Evolutionary conservation across 2,113 vertebrate species (phyloP).

Genomic region (Sarotherodon lohbergeri): DNA sequence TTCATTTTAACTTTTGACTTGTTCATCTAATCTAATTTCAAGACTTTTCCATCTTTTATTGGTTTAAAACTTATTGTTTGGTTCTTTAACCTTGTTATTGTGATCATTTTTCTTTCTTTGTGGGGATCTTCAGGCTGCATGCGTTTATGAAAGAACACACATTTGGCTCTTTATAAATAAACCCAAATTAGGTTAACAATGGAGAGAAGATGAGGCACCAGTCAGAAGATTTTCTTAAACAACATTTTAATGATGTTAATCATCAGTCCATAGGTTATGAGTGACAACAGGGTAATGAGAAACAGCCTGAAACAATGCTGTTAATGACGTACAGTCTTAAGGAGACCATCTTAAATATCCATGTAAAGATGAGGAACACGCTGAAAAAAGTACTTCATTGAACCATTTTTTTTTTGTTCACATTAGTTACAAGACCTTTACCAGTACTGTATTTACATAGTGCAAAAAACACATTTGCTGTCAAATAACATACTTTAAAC

Average conservation of each 20-base stretch:
- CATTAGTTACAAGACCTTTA: conserved; percentile 86
- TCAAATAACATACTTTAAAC: conserved; percentile 72
- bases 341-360: conserved; percentile 65
- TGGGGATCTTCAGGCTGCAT: background rate
- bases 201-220: background rate
- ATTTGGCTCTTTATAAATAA: background rate
- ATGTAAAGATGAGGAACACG: conserved; percentile 66
- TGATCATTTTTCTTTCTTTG: background rate
- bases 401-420: conserved; percentile 70
- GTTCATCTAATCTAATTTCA: background rate
- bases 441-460: conserved; percentile 88
- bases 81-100: background rate
- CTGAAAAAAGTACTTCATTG: conserved; percentile 75
- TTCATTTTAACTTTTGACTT: background rate
- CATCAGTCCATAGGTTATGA: conserved; percentile 62
- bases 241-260: conserved; percentile 76
- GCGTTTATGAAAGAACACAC: background rate
- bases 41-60: background rate
- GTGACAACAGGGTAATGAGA: conserved; percentile 64
- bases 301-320: conserved; percentile 59
- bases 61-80: background rate
- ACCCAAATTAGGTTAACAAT: background rate
- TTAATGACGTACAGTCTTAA: conserved; percentile 63
- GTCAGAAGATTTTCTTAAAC: conserved; percentile 53
- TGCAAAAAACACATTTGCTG: conserved; percentile 84